Conservation (phyloP, 37 sponge, comb jelly and placozoan species). For the Chondrosia reniformis region DNA sequence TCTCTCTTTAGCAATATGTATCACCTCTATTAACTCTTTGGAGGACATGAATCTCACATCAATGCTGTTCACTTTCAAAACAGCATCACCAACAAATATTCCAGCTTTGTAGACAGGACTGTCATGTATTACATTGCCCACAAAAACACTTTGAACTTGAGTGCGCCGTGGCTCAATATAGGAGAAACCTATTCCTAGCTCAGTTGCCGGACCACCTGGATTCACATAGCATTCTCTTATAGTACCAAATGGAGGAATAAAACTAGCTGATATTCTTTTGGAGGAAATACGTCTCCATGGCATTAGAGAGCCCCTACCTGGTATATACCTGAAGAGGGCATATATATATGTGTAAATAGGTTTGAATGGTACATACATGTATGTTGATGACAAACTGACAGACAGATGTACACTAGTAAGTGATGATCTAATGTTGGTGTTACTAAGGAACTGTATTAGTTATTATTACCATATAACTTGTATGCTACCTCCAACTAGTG, state of each 20-base stretch:
- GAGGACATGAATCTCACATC: background rate
- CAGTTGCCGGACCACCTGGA: background rate
- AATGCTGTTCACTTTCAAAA: background rate
- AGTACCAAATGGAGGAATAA: background rate
- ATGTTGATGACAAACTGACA: no score
- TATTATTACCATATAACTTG: no score
- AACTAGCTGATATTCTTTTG: background rate
- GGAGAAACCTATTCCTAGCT: background rate
- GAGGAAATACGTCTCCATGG: background rate
- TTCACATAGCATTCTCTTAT: no score
- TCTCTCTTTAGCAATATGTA: background rate
- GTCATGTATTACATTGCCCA: constrained; percentile 48
- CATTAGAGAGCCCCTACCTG: no score
- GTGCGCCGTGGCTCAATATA: background rate
- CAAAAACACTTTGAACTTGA: constrained; percentile 41
- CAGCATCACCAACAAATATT: background rate
- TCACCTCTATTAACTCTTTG: background rate
- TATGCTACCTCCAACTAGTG: no score
- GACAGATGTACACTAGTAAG: no score
- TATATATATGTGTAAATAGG: no score
- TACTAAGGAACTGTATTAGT: no score
- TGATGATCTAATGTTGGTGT: no score
- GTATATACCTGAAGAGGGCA: no score
- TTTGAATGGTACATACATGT: no score
- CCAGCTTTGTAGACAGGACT: constrained; percentile 59